Base-by-base conservation (phyloP, 1,140 invertebrate species). In the Brachionus koreanus region DNA sequence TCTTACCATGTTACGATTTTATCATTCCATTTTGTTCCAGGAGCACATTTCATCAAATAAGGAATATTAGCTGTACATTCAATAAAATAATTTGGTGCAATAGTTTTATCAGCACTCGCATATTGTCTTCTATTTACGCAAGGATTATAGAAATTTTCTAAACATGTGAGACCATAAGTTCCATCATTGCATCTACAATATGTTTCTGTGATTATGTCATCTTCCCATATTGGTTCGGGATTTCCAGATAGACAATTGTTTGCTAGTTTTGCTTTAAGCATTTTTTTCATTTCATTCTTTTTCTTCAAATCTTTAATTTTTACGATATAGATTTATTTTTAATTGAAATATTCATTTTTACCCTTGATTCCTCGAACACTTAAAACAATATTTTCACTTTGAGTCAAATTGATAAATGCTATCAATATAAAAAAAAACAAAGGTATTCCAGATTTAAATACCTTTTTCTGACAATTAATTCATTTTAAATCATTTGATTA, bases 11-110 rank as follows among this genome's bases (percentile, higher is more conserved):
- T 82, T 13, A 65, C 5, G 13, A 65, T 65, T 9, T 65, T 12
- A 49, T 82, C 33, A 42, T 82, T 82, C 77, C 77, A 82, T 43
- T 43, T 52, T 23, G 77, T 82, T 42, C 77, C 77, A 65, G 12
- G 25, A 13, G 52, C 77, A 69, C 77, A 82, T 49, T 82, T 63
- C 77, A 82, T 82, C 16, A 82, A 82, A 69, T 65, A 82, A 9
- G 77, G 77, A 25, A 39, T 82, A 65, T 46, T 46, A 2, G 29
- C 43, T 13, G 19, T 19, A 33, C 77, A 82, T 19, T 79, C 49
- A 43, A 79, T 79, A 25, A 79, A 79, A 79, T 79, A 79, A 43
- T 79, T 79, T 61, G 33, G 33, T 19, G 35, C 25, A 35, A 79
- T 79, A 9, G n/a, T 57, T 35, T 49, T 6, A 65, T 79, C 49